phyloP scores from a whole-genome alignment of 2,113 vertebrate species.

The Clinocottus analis region DNA sequence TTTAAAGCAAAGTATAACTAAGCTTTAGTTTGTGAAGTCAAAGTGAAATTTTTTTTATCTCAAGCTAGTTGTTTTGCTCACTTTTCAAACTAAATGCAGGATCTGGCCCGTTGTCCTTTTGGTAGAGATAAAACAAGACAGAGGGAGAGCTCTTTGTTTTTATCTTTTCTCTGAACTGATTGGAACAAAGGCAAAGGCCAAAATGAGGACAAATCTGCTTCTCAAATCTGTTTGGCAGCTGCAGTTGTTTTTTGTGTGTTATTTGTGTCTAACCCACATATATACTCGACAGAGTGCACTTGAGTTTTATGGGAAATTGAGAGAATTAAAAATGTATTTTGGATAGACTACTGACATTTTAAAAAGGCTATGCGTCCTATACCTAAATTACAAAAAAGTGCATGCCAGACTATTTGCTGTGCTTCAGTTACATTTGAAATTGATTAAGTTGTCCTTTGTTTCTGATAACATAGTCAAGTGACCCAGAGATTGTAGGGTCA shows the following conservation, averaged over 20 bases:
- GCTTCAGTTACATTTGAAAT: conserved; percentile 1
- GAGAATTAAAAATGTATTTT: background rate
- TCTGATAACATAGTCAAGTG: background rate
- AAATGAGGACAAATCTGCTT: conserved; percentile 46
- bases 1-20: background rate
- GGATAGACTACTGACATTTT: background rate
- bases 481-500: conserved; percentile 13
- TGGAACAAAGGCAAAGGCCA: conserved; percentile 57
- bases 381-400: background rate
- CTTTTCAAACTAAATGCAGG: background rate
- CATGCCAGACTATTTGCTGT: background rate
- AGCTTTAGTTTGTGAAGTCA: background rate
- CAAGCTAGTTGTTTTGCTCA: background rate
- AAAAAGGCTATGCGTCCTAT: background rate
- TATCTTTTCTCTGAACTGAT: conserved; percentile 32
- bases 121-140: conserved; percentile 17
- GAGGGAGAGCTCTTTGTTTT: conserved; percentile 36
- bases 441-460: background rate
- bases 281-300: background rate
- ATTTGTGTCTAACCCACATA: conserved; percentile 19
- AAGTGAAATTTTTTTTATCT: background rate
- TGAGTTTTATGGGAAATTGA: background rate
- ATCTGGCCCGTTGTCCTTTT: conserved; percentile 7
- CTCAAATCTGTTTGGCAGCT: conserved; percentile 50
- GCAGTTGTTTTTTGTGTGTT: conserved; percentile 27